phyloP scores from a whole-genome alignment of 2,113 vertebrate species.

The Stictonetta naevosa region DNA sequence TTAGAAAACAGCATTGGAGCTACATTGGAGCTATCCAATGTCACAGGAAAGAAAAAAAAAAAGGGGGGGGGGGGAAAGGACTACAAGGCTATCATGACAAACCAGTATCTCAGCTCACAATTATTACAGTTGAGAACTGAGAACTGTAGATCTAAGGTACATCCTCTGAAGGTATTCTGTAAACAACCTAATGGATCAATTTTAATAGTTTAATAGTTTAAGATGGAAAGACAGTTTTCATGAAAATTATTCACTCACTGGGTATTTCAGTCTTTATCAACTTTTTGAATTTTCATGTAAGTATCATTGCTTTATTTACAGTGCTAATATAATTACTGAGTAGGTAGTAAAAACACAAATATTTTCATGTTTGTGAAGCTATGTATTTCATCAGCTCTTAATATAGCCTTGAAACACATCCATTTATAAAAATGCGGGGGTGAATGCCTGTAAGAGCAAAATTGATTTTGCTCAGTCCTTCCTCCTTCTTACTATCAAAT shows the following conservation, averaged over 20 bases:
- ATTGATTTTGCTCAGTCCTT: not conserved
- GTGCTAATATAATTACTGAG: not conserved
- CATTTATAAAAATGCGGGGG: not conserved
- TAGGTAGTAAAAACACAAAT: not conserved
- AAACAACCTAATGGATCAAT: not conserved
- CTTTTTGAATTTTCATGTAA: not conserved
- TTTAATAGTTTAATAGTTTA: not conserved
- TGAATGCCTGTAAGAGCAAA: not conserved
- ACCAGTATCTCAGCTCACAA: not conserved
- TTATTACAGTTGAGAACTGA: no score
- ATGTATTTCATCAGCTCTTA: not conserved
- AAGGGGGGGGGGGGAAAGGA: no score
- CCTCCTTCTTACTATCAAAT: not conserved
- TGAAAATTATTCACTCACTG: not conserved
- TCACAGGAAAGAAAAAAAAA: not conserved
- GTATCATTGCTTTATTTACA: not conserved
- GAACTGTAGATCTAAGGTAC: not conserved
- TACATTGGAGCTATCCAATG: not conserved
- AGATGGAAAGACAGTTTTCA: not conserved
- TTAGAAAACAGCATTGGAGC: not conserved
- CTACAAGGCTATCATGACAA: not conserved
- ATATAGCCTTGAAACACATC: not conserved
- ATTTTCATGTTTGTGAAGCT: not conserved
- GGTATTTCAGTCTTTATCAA: not conserved
- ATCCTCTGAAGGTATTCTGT: not conserved